Base-by-base conservation (phyloP, 2,888 invertebrate species). In the Drosophila lutescens region DNA sequence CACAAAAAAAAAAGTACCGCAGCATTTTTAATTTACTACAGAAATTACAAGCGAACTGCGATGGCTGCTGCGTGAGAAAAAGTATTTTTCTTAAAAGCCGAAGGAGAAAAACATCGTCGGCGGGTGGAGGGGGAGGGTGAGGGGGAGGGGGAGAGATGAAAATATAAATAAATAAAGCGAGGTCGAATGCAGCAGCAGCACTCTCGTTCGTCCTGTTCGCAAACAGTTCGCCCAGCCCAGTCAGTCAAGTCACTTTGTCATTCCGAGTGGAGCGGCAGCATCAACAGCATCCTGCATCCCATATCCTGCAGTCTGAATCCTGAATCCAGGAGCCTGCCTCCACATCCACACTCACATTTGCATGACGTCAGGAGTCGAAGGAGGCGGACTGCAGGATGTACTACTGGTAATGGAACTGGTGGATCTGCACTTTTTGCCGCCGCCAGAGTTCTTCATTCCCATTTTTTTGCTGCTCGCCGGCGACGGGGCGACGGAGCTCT, bases 111-210 rank as follows among this genome's bases (percentile, higher is more conserved):
- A 57, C 53, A 49, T 40, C 13, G 56, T 40, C 13, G 56, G 30
- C 43, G 20, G 12, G 26, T 51, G 15, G 47, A 10, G 34, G 50
- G 46, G 23, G 40, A 50, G 32, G 47, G 63, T 26, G 51, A 7
- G 59, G 49, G 61, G 26, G 30, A 30, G 53, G 63, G 43, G 55
- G 58, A 47, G 65, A 72, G 74, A 82, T 77, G 80, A 61, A 86
- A 83, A 89, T 86, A 88, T 86, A 85, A 89, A 85, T 85, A 85
- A 89, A 89, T 82, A 85, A 85, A 86, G 56, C 86, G 88, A 88
- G 85, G 85, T 85, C 89, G 89, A 85, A 89, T 82, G 71, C 62
- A 58, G 59, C 61, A 49, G 51, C 49, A 54, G 65, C 65, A 67
- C 60, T 56, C 71, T 53, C 56, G 63, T 47, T 56, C 56, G 63